These are phyloP conservation scores for Cephus pulcher DNA, from an alignment of 2,888 invertebrate species.

Conservation along the genomic window DNA sequence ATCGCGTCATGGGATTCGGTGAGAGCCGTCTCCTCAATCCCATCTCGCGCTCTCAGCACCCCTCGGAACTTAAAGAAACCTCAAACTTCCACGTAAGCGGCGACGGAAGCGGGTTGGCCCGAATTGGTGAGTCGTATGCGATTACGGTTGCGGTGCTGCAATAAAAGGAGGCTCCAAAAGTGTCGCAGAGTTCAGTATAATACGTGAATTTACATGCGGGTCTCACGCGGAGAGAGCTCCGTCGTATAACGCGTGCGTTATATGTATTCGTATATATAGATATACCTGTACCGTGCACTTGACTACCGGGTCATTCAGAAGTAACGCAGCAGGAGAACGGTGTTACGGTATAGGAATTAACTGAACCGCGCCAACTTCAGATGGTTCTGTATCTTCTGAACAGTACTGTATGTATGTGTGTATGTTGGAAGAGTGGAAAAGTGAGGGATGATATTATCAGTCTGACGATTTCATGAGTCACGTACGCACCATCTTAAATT, in stretches of 20 bases:
- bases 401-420: background rate
- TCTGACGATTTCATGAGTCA: background rate
- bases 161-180: background rate
- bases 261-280: background rate
- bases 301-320: background rate
- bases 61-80: background rate
- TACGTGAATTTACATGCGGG: constrained; percentile 36
- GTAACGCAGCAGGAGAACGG: background rate
- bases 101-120: background rate
- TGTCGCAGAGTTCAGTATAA: constrained; percentile 20
- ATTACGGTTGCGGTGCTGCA: background rate
- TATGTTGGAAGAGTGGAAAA: background rate
- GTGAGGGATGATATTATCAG: background rate
- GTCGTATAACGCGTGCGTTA: background rate
- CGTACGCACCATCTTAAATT: background rate
- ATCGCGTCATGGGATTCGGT: background rate
- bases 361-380: no score
- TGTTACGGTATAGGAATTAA: background rate
- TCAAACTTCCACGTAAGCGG: background rate
- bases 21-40: background rate
- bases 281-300: background rate
- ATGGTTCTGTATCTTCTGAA: no score
- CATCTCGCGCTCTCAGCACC: background rate
- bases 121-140: background rate
- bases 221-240: background rate